Percentiles rank a stretch among this genome's conserved stretches.
These are phyloP conservation scores for Alcedo quadribrachys DNA, from an alignment of 2,797 vertebrate species.

Conservation along the genomic window DNA sequence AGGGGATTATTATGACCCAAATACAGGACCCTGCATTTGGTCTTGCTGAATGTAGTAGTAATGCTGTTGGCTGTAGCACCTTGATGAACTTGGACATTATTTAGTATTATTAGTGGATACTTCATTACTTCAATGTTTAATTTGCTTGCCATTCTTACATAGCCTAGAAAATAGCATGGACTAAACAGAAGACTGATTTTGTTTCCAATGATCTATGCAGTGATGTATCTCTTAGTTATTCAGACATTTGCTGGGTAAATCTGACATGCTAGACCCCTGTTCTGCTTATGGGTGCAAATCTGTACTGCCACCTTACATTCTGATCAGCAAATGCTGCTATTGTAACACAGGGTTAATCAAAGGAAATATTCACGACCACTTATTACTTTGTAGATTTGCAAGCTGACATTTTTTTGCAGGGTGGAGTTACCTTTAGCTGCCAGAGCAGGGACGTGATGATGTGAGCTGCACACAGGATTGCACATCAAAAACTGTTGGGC, in stretches of 20 bases:
- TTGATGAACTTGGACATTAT: background rate
- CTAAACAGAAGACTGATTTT: background rate
- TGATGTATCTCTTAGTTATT: background rate
- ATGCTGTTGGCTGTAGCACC: background rate
- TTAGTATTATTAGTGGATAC: background rate
- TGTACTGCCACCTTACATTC: background rate
- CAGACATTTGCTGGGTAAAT: background rate
- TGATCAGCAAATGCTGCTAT: background rate
- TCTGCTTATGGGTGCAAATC: background rate
- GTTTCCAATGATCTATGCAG: background rate
- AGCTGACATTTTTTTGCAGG: background rate
- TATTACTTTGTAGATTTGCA: background rate
- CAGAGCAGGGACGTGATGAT: background rate
- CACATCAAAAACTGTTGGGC: background rate
- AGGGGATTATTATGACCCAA: too few species aligned
- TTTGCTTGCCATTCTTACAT: background rate
- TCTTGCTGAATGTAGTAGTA: too few species aligned
- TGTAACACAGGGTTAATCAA: background rate
- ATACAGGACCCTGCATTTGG: too few species aligned
- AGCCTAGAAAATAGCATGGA: background rate
- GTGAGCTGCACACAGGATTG: too few species aligned
- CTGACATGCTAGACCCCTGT: background rate
- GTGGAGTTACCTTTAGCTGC: background rate
- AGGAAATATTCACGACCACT: background rate
- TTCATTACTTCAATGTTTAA: background rate